A percentile compares a stretch with the other conserved stretches of the same genome.
phyloP scores from a whole-genome alignment of 2,113 vertebrate species.

The Malurus elegans region DNA sequence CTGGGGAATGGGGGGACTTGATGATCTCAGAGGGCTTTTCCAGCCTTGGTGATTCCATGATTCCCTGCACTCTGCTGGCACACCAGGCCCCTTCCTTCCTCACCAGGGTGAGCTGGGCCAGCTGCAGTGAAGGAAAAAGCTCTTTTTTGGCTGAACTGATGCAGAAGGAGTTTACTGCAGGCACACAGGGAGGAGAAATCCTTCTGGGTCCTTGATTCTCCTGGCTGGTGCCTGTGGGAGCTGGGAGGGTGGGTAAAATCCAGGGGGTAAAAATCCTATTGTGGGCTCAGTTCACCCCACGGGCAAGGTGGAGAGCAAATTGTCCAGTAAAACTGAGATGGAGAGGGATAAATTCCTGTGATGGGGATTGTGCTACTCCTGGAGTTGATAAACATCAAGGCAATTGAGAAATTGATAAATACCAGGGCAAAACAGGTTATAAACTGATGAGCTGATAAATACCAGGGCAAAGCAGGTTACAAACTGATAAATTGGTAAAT shows the following conservation, averaged over 20 bases:
- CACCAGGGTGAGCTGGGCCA: background rate
- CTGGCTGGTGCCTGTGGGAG: background rate
- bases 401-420: background rate
- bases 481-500: background rate
- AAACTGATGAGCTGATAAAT: background rate
- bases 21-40: background rate
- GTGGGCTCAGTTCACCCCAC: background rate
- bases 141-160: background rate
- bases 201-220: background rate
- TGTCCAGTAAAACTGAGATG: background rate
- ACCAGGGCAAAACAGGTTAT: background rate
- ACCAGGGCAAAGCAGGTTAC: background rate
- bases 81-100: background rate
- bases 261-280: fast-evolving
- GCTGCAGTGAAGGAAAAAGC: background rate
- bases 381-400: background rate
- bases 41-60: background rate
- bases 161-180: background rate
- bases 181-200: background rate
- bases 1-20: background rate
- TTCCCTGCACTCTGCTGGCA: background rate
- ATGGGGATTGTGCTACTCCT: background rate
- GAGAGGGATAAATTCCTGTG: fast-evolving
- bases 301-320: background rate
- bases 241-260: background rate